Evolutionary conservation across 2,888 invertebrate species (phyloP), one percentile per base, ranked within the genome.

Genomic region (Pristionchus entomophagus): DNA sequence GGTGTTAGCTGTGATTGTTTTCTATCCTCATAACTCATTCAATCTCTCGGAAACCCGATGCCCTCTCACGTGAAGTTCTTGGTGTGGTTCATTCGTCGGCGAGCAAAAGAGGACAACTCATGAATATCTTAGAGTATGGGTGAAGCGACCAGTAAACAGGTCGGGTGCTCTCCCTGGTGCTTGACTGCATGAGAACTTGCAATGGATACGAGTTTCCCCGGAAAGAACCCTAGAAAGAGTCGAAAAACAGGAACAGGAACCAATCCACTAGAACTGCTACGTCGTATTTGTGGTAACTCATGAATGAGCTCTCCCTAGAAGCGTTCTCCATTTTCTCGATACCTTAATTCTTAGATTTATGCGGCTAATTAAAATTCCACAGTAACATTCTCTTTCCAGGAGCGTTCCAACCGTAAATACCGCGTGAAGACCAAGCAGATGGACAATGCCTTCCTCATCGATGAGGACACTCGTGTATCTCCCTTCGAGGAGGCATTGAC

Each of bases 371-470:
- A 45, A 45, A 45, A 45, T 6, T 10, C 6, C 45, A 14, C 45
- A n/a, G n/a, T 6, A 45, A 45, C 14, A 6, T 45, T 45, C 14
- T 45, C 14, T 4, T 49, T 84, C 19, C 83, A 84, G 83, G 83
- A 84, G 49, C 62, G 83, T 19, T 29, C 26, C 0, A 84, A 84
- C n/a, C 83, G 83, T n/a, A 2, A 51, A 4, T 41, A 82, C 19
- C 41, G 65, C 6, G n/a, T 38, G 29, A 85, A 73, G 56, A 22
- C 41, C 3, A 49, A 86, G 87, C 77, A 87, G 32, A 77, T 56
- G 53, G 90, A 91, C 85, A 90, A 91, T 81, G 90, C 90, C 14
- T 84, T 88, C 65, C 85, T 87, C 83, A 85, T 91, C 78, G 91
- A 91, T 85, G 91, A 91, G 56, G 90, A 90, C 41, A 90, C 90